These are phyloP conservation scores for Ailuropoda melanoleuca DNA, from an alignment of 2,113 vertebrate genomes.

Conservation along the genomic window DNA sequence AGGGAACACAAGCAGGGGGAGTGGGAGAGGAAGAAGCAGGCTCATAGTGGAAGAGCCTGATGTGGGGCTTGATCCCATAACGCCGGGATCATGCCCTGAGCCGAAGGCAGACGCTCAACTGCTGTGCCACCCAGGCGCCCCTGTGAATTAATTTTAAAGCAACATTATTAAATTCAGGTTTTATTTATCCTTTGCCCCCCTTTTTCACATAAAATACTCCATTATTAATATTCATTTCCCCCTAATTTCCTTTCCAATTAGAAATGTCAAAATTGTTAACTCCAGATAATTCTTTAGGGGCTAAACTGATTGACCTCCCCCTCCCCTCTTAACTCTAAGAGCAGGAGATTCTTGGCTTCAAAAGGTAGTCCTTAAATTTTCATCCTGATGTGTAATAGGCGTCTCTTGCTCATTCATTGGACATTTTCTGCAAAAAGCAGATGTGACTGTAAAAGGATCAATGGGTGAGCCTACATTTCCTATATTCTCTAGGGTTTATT, in stretches of 20 bases:
- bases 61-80: not conserved
- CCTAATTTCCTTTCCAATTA: slow-evolving; percentile 25
- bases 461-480: not conserved
- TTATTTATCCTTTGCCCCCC: slow-evolving; percentile 18
- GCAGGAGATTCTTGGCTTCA: not conserved
- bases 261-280: slow-evolving; percentile 37
- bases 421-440: slow-evolving; percentile 5
- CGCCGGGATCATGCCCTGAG: not conserved
- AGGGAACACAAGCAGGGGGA: no score
- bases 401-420: not conserved
- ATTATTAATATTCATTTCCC: slow-evolving; percentile 37
- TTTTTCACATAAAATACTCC: not conserved
- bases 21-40: no score
- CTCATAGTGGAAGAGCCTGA: no score
- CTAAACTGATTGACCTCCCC: not conserved
- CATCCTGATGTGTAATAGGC: not conserved
- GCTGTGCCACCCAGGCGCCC: not conserved
- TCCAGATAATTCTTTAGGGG: slow-evolving; percentile 25
- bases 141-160: not conserved
- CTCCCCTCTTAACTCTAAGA: not conserved
- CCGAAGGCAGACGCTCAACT: not conserved
- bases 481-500: not conserved
- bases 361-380: not conserved
- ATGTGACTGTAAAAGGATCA: not conserved
- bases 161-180: slow-evolving; percentile 37